These are phyloP conservation scores for Phengaris alcon DNA, from an alignment of 2,888 invertebrate genomes.

Conservation along the genomic window DNA sequence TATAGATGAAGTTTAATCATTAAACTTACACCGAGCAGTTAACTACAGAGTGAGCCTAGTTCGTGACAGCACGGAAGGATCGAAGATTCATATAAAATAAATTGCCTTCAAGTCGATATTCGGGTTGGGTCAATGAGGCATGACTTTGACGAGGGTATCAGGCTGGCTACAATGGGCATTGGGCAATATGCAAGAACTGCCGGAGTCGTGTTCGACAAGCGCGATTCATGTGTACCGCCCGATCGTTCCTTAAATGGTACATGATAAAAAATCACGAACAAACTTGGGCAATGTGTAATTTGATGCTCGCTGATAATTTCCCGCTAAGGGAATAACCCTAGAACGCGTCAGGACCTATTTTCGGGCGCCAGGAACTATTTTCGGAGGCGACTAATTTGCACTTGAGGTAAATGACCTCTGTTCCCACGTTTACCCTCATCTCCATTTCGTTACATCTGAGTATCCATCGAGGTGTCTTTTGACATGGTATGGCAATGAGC, in stretches of 20 bases:
- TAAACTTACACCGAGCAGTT: slow-evolving; percentile 32
- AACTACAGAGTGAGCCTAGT: slow-evolving; percentile 54
- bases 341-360: slow-evolving; percentile 4
- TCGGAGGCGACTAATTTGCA: slow-evolving; percentile 1
- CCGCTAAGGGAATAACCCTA: neutral
- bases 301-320: neutral
- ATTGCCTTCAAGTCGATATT: slow-evolving; percentile 72
- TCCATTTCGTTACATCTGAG: neutral
- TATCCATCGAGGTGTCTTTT: neutral
- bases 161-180: slow-evolving; percentile 45
- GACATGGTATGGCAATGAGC: neutral
- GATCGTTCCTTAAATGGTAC: slow-evolving; percentile 42
- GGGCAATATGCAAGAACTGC: slow-evolving; percentile 68
- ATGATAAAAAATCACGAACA: neutral
- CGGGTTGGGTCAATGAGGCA: slow-evolving; percentile 70
- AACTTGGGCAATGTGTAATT: slow-evolving; percentile 17
- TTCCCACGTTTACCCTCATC: neutral
- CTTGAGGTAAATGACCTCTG: neutral
- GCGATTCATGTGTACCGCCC: slow-evolving; percentile 58
- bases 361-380: neutral
- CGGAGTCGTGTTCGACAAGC: slow-evolving; percentile 65
- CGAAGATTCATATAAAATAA: slow-evolving; percentile 75
- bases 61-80: slow-evolving; percentile 63
- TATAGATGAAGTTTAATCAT: neutral
- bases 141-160: slow-evolving; percentile 73